Evolutionary conservation across 2,113 vertebrate species (phyloP).

Genomic region (Gambusia affinis): DNA sequence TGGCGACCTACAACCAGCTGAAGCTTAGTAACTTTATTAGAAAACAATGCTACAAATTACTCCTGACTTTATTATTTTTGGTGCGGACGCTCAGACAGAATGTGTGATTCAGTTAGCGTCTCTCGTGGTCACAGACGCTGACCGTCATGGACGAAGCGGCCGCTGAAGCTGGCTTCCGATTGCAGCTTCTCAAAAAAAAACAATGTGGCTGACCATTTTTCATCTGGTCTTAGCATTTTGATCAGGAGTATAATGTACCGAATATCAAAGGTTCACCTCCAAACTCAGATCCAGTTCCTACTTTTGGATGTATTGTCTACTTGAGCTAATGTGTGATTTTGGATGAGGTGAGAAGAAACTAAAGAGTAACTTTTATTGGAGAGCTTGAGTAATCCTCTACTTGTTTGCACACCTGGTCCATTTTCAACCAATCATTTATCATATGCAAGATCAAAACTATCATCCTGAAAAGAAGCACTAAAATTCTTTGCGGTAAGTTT

Average conservation of each 20-base stretch:
- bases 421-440: conserved; percentile 27
- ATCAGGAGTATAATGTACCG: neutral
- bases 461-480: conserved; percentile 32
- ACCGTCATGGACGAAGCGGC: no score
- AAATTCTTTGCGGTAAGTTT: conserved; percentile 52
- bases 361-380: neutral
- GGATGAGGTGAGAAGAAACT: neutral
- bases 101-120: no score
- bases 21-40: no score
- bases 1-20: no score
- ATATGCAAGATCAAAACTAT: conserved; percentile 19
- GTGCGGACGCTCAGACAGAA: no score
- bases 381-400: neutral
- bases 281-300: neutral
- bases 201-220: neutral
- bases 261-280: neutral
- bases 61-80: no score
- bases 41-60: no score
- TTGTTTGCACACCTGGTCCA: neutral
- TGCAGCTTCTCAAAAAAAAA: no score
- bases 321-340: neutral
- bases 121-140: no score
- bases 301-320: neutral
- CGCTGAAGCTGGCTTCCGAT: no score
- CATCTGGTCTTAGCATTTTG: neutral